Conservation (phyloP, 2,797 vertebrate genomes). For the Gila robusta region DNA sequence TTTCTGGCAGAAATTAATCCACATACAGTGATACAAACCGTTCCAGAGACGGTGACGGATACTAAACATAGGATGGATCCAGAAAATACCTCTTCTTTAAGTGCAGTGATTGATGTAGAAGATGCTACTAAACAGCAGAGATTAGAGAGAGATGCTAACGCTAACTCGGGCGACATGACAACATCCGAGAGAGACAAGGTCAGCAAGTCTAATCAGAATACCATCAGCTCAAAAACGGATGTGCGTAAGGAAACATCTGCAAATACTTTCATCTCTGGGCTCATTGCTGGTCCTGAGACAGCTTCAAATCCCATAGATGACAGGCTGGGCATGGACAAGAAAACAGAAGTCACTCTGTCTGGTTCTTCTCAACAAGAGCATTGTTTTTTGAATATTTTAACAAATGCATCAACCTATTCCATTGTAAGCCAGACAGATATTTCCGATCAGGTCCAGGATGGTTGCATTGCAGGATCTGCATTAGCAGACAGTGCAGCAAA, state of each 20-base stretch:
- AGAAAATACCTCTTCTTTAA: neutral
- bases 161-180: slow-evolving; percentile 30
- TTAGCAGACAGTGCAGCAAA: slow-evolving; percentile 41
- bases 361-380: slow-evolving; percentile 25
- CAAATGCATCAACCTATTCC: slow-evolving; percentile 39
- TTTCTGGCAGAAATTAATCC: slow-evolving; percentile 18
- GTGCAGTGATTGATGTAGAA: slow-evolving; percentile 28
- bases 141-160: neutral
- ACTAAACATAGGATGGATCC: slow-evolving; percentile 10
- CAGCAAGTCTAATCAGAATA: slow-evolving; percentile 60
- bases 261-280: slow-evolving; percentile 53
- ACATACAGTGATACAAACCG: slow-evolving; percentile 22
- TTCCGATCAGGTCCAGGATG: slow-evolving; percentile 50
- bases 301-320: slow-evolving; percentile 45
- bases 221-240: slow-evolving; percentile 53
- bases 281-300: slow-evolving; percentile 47
- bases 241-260: slow-evolving; percentile 62
- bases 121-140: neutral
- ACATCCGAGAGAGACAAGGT: slow-evolving; percentile 53
- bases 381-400: slow-evolving; percentile 22
- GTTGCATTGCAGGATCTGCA: slow-evolving; percentile 16
- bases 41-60: slow-evolving; percentile 13
- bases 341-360: slow-evolving; percentile 2
- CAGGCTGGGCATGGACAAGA: slow-evolving; percentile 35
- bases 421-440: slow-evolving; percentile 38